Evolutionary conservation across 2,113 vertebrate genomes (phyloP).

Genomic region (Barbus barbus): DNA sequence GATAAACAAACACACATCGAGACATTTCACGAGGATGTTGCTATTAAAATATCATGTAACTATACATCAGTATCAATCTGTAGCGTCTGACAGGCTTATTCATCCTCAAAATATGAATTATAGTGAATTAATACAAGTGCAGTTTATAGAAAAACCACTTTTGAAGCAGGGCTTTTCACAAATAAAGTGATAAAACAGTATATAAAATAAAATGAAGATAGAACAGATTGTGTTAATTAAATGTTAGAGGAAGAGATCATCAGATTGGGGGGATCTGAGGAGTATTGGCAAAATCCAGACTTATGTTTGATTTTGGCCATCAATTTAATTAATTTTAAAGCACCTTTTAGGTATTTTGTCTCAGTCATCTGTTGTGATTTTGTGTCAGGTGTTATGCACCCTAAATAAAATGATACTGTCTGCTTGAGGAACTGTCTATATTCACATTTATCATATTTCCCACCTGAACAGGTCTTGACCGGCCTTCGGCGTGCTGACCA

Average conservation of each 20-base stretch:
- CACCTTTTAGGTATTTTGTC: neutral
- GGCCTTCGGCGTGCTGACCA: slow-evolving; percentile 77
- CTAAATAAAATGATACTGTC: neutral
- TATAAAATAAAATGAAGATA: neutral
- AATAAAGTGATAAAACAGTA: neutral
- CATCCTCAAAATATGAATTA: neutral
- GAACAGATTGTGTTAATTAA: neutral
- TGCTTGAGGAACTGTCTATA: neutral
- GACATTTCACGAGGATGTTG: no score
- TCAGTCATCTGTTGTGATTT: neutral
- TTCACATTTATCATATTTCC: neutral
- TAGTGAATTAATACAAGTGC: neutral
- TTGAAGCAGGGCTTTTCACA: neutral
- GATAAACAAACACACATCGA: no score
- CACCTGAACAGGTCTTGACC: neutral
- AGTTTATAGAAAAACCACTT: neutral
- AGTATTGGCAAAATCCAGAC: neutral
- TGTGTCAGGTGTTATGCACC: neutral
- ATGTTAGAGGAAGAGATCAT: neutral
- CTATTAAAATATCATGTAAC: no score
- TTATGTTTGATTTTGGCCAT: neutral
- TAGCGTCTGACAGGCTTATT: neutral
- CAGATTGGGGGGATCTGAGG: neutral
- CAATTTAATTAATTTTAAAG: neutral
- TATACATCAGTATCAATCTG: neutral